Evolutionary conservation across 2,113 vertebrate genomes (phyloP).

Genomic region (Crotalus viridis): DNA sequence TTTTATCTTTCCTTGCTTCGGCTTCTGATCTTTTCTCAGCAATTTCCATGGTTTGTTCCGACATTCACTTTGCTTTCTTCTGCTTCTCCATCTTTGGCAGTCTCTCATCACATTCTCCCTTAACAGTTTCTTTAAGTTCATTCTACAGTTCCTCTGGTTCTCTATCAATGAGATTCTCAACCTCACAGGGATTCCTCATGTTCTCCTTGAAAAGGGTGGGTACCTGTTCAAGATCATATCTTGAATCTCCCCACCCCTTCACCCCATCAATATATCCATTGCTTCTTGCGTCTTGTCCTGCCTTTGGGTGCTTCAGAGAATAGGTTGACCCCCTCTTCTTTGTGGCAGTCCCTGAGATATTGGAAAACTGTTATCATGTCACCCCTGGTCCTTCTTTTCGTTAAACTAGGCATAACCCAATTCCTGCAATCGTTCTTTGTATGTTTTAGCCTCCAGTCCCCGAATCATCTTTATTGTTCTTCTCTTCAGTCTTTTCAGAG

Average conservation of each 20-base stretch:
- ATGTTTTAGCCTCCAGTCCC: neutral
- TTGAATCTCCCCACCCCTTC: neutral
- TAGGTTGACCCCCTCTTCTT: neutral
- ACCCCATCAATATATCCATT: neutral
- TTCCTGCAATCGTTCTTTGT: neutral
- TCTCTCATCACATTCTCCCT: neutral
- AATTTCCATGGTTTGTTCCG: neutral
- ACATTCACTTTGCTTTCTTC: neutral
- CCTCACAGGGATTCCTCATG: neutral
- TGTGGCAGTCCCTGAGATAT: neutral
- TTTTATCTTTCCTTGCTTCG: neutral
- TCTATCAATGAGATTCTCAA: neutral
- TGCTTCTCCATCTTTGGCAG: neutral
- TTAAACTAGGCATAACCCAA: too few relatives aligned
- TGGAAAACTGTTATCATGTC: neutral
- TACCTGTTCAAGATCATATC: neutral
- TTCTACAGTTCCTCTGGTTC: too few relatives aligned
- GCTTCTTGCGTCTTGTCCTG: neutral
- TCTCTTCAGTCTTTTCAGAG: neutral
- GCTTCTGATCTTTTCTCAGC: neutral
- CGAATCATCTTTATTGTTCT: neutral
- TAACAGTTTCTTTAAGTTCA: too few relatives aligned
- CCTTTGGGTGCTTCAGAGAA: neutral
- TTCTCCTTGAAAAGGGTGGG: neutral
- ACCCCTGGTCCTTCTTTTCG: neutral